phyloP scores from a whole-genome alignment of 2,797 vertebrate genomes.

The Molossus alvarezi region DNA sequence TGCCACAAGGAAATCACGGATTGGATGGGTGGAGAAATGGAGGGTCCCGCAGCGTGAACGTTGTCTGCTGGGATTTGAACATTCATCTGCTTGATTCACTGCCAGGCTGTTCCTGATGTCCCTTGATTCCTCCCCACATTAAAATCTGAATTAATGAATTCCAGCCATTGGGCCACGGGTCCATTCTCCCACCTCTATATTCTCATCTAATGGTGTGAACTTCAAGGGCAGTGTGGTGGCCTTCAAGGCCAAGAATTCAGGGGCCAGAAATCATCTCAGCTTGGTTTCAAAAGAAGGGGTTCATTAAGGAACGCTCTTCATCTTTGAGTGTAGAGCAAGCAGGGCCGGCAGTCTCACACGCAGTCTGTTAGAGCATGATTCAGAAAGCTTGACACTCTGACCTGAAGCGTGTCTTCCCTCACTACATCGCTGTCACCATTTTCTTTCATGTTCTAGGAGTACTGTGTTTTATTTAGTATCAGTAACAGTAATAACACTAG shows the following conservation, averaged over 20 bases:
- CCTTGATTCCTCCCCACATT: neutral
- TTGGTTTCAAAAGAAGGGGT: conserved; percentile 40
- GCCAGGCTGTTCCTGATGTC: neutral
- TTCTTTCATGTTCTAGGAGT: neutral
- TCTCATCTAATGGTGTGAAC: neutral
- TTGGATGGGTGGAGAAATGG: neutral
- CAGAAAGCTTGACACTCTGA: conserved; percentile 68
- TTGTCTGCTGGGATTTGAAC: neutral
- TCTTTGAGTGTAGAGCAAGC: conserved; percentile 67
- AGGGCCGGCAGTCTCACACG: conserved; percentile 48
- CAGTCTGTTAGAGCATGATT: conserved; percentile 71
- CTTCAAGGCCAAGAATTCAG: neutral
- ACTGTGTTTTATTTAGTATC: neutral
- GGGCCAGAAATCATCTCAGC: conserved; percentile 37
- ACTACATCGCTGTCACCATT: neutral
- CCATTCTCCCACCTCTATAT: neutral
- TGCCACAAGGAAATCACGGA: neutral
- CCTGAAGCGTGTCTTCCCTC: conserved; percentile 70
- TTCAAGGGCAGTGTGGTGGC: neutral
- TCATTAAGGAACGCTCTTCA: neutral
- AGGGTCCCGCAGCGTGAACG: neutral
- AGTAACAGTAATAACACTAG: neutral
- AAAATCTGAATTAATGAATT: neutral
- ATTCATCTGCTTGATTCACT: neutral
- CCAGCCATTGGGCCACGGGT: neutral